Conservation (phyloP, 35 echinoderm and acorn worm genomes). For the Apostichopus japonicus region DNA sequence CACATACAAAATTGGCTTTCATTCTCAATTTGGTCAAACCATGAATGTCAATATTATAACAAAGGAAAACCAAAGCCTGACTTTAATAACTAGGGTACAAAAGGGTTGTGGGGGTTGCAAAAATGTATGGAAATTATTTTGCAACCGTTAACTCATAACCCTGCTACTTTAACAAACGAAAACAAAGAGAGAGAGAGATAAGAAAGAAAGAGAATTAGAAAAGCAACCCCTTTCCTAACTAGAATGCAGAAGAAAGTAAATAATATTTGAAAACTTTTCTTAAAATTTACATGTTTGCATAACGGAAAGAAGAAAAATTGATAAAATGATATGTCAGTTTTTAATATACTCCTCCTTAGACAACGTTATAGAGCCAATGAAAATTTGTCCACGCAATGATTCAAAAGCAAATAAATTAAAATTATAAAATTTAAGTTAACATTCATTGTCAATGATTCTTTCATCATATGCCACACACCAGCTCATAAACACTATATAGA, state of each 20-base stretch:
- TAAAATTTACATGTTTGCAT: slow-evolving; percentile 16
- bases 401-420: no score
- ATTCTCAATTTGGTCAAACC: slow-evolving; percentile 49
- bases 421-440: no score
- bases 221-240: neutral
- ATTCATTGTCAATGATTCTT: no score
- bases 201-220: neutral
- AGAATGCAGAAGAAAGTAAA: neutral
- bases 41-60: neutral
- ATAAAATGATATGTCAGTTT: neutral
- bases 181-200: no score
- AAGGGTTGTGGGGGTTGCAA: neutral
- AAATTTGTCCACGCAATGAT: neutral
- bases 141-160: neutral
- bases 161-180: neutral
- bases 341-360: neutral
- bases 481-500: no score
- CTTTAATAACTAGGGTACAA: neutral
- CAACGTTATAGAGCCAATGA: neutral
- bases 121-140: slow-evolving; percentile 7
- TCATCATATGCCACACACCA: no score
- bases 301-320: slow-evolving; percentile 3
- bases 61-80: neutral
- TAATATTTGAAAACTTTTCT: neutral
- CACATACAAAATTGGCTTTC: slow-evolving; percentile 35